phyloP scores from a whole-genome alignment of 2,797 vertebrate species.

The Crenichthys baileyi region DNA sequence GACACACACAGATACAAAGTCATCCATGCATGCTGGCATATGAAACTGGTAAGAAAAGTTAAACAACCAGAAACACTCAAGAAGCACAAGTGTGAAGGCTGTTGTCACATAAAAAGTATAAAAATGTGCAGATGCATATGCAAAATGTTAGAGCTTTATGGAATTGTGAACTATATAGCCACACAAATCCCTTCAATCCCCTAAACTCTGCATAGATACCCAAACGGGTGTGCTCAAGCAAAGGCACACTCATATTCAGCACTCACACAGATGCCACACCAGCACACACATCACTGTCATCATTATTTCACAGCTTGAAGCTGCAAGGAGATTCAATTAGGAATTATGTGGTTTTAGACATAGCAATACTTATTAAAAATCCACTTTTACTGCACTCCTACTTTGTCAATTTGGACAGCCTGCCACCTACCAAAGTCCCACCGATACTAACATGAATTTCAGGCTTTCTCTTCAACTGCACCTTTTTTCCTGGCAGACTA shows the following conservation, averaged over 20 bases:
- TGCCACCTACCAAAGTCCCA: conserved; percentile 37
- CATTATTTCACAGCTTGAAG: conserved; percentile 49
- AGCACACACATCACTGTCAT: conserved; percentile 28
- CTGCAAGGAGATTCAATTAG: conserved; percentile 43
- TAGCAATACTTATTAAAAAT: conserved; percentile 60
- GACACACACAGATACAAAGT: conserved; percentile 51
- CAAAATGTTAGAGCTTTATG: conserved; percentile 56
- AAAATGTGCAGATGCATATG: conserved; percentile 67
- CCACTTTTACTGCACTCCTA: conserved; percentile 49
- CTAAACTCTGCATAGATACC: conserved; percentile 50
- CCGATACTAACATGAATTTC: conserved; percentile 56
- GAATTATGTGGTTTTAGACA: conserved; percentile 32
- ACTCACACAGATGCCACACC: conserved; percentile 2
- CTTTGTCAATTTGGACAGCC: conserved; percentile 43
- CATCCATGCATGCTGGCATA: conserved; percentile 70
- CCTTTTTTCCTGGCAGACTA: conserved; percentile 29
- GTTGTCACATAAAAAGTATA: conserved; percentile 51
- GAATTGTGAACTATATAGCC: conserved; percentile 52
- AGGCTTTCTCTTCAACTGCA: conserved; percentile 26
- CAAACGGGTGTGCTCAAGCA: conserved; percentile 38
- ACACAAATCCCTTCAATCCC: conserved; percentile 61
- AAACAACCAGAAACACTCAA: conserved; percentile 75
- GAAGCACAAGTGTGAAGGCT: conserved; percentile 68
- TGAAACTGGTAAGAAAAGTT: conserved; percentile 75
- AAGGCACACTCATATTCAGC: conserved; percentile 17